Percentiles rank a stretch among this genome's conserved stretches.
Evolutionary conservation across 2,113 vertebrate species (phyloP).

Genomic region (Tetrax tetrax): DNA sequence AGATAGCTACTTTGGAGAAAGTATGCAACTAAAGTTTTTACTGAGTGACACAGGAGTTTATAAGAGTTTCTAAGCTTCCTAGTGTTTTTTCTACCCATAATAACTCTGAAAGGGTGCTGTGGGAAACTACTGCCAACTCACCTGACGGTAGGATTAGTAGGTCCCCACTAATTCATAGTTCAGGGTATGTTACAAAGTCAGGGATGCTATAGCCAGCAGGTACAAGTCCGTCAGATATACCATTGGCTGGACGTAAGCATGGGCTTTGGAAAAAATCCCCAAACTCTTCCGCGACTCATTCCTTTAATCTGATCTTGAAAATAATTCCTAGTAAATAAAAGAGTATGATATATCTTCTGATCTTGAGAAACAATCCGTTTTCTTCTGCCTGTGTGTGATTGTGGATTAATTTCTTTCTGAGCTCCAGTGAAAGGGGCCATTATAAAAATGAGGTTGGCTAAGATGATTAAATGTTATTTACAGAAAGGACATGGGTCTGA

Average conservation of each 20-base stretch:
- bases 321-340: slow-evolving; percentile 37
- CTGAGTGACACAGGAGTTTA: background rate
- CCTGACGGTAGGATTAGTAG: background rate
- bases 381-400: background rate
- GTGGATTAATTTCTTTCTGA: slow-evolving; percentile 62
- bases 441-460: slow-evolving; percentile 81
- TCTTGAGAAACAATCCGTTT: background rate
- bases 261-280: background rate
- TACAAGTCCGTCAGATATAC: background rate
- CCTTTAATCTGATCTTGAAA: slow-evolving; percentile 24
- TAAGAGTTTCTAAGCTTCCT: background rate
- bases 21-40: background rate
- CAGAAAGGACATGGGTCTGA: slow-evolving; percentile 62
- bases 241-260: background rate
- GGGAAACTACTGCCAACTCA: background rate
- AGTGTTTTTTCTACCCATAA: fast-evolving
- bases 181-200: fast-evolving
- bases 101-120: background rate
- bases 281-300: background rate
- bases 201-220: background rate
- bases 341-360: slow-evolving; percentile 40
- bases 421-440: slow-evolving; percentile 73
- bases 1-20: background rate
- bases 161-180: background rate
- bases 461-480: slow-evolving; percentile 88